Evolutionary conservation across 2,888 invertebrate genomes (phyloP).

Genomic region (Dilophus febrilis): DNA sequence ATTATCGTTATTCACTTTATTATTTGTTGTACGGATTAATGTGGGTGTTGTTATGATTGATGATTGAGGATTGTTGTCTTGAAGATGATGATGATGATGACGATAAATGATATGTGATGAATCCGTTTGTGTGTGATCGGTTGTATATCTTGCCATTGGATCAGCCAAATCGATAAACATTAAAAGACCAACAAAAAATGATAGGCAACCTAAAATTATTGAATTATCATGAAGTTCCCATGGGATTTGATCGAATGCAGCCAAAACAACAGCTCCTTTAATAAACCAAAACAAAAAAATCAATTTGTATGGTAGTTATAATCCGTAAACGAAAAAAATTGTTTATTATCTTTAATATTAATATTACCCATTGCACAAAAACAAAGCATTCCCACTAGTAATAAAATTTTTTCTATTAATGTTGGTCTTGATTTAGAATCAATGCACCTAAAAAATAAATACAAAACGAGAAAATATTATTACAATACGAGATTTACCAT

Average conservation of each 20-base stretch:
- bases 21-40: too few species aligned
- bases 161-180: slow-evolving; percentile 14
- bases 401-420: slow-evolving; percentile 13
- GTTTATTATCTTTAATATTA: too few species aligned
- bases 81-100: not conserved
- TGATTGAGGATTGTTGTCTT: not conserved
- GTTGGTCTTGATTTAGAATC: slow-evolving; percentile 12
- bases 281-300: too few species aligned
- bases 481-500: too few species aligned
- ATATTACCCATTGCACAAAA: slow-evolving; percentile 13
- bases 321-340: too few species aligned
- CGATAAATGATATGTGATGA: too few species aligned
- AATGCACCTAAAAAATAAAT: slow-evolving; percentile 11
- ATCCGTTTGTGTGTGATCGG: slow-evolving; percentile 13
- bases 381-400: slow-evolving; percentile 13
- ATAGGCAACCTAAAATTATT: slow-evolving; percentile 13
- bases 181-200: slow-evolving; percentile 13
- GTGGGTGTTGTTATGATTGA: not conserved
- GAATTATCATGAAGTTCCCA: slow-evolving; percentile 13
- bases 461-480: slow-evolving; percentile 1
- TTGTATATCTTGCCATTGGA: slow-evolving; percentile 8
- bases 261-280: slow-evolving; percentile 13
- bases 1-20: too few species aligned
- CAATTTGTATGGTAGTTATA: too few species aligned
- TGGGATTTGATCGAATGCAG: slow-evolving; percentile 13